Evolutionary conservation across 2,888 invertebrate species (phyloP).

Genomic region (Cinara cedri): DNA sequence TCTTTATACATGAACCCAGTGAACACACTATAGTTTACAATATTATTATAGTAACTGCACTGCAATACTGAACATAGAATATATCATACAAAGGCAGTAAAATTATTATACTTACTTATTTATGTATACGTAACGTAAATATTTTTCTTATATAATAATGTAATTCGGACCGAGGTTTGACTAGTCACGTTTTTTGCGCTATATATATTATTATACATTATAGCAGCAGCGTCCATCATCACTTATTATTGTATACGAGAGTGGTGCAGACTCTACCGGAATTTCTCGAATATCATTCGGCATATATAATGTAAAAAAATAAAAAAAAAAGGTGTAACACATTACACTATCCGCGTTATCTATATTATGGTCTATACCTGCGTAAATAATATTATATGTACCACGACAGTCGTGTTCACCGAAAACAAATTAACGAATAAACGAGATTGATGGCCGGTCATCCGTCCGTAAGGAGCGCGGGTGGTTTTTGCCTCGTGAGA

Average conservation of each 20-base stretch:
- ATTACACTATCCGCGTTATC: not conserved
- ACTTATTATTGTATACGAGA: not conserved
- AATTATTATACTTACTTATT: not conserved
- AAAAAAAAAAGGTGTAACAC: constrained; percentile 26
- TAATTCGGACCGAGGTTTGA: not conserved
- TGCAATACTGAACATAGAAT: not conserved
- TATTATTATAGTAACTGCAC: too few species aligned
- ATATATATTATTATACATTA: not conserved
- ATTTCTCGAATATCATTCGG: constrained; percentile 48
- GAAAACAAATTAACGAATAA: constrained; percentile 53
- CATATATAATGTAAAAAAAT: constrained; percentile 4
- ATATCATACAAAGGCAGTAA: constrained; percentile 7
- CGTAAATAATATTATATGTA: constrained; percentile 14
- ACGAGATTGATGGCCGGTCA: constrained; percentile 40
- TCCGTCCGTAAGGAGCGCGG: not conserved
- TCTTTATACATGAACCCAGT: not conserved
- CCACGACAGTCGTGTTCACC: constrained; percentile 15
- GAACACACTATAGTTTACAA: not conserved
- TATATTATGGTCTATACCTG: too few species aligned
- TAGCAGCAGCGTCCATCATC: constrained; percentile 3
- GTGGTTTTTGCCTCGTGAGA: constrained; percentile 20
- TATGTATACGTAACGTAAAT: constrained; percentile 13
- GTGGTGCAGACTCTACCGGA: too few species aligned
- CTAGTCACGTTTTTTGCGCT: constrained; percentile 49
- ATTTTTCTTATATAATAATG: constrained; percentile 6